Evolutionary conservation across 1,140 invertebrate species (phyloP), one percentile per base, ranked within the genome.

Genomic region (Bursaphelenchus mucronatus): DNA sequence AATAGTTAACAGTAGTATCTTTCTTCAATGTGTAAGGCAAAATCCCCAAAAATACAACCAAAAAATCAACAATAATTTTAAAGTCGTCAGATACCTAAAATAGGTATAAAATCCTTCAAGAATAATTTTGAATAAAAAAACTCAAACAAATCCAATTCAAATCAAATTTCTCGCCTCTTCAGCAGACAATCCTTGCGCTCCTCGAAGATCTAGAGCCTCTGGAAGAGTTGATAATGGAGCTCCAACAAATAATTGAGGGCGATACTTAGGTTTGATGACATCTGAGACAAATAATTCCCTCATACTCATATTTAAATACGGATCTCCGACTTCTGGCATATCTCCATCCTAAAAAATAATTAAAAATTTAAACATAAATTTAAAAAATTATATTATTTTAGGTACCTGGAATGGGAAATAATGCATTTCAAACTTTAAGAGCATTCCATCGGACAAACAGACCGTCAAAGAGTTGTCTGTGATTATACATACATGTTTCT

Each of bases 171-270:
- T n/a, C 10, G 76, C 74, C 61, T 79, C 72, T 62, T 66, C 58
- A 54, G 51, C 61, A 57, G 54, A 61, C 10, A 76, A 19, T 5
- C 50, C 76, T n/a, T 64, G 63, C 8, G 75, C 64, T 15, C 61
- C 71, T 30, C 76, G 46, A 41, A 79, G 47, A 63, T 79, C 67
- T 55, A 75, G 49, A 17, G 30, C 51, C 64, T 76, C 61, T 21
- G 65, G 55, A 17, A 64, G 56, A 13, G 51, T 19, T 9, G 63
- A 69, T 2, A 45, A 43, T 13, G 64, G 70, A 8, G 78, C 44
- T 6, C 43, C 57, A n/a, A 74, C 65, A 64, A 75, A 75, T 15
- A 49, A 50, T 46, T 73, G 70, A 10, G 13, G 43, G 30, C 70
- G 43, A 17, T 64, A 49, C 9, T 65, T 45, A 30, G 61, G 69